Conservation (phyloP, 2,113 vertebrate species). For the Leiothrix lutea region DNA sequence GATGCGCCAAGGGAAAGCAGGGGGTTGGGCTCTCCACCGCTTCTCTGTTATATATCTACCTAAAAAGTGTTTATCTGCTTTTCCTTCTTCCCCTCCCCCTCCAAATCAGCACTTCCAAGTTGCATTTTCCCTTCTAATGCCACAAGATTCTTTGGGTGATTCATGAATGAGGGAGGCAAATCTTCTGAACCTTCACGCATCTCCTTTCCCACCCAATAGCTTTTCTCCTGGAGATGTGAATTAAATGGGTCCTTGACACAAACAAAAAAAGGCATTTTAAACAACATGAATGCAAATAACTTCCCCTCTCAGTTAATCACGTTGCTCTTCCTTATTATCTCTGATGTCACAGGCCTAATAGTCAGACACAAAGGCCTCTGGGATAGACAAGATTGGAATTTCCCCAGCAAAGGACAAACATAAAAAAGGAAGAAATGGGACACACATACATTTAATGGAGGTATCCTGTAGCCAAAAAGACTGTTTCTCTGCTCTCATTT, state of each 20-base stretch:
- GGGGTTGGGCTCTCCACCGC: neutral
- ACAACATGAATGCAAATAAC: neutral
- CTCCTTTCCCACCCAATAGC: neutral
- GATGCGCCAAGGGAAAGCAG: neutral
- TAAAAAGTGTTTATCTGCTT: neutral
- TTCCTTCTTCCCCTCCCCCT: neutral
- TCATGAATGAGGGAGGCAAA: neutral
- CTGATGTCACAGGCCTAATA: neutral
- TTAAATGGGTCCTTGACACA: slow-evolving; percentile 16
- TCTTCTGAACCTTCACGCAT: neutral
- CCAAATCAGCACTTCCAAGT: neutral
- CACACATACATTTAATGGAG: neutral
- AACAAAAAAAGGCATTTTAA: slow-evolving; percentile 15
- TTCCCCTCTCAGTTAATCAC: slow-evolving; percentile 14
- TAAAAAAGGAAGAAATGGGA: neutral
- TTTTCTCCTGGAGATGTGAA: slow-evolving; percentile 1
- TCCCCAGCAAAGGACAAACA: neutral
- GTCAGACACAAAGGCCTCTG: neutral
- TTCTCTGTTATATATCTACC: neutral
- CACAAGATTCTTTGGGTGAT: neutral
- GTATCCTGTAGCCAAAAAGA: neutral
- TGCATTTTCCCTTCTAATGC: neutral
- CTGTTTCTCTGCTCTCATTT: neutral
- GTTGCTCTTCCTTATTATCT: neutral
- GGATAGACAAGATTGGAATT: neutral